Evolutionary conservation across 2,113 vertebrate genomes (phyloP).

Genomic region (Epinephelus moara): DNA sequence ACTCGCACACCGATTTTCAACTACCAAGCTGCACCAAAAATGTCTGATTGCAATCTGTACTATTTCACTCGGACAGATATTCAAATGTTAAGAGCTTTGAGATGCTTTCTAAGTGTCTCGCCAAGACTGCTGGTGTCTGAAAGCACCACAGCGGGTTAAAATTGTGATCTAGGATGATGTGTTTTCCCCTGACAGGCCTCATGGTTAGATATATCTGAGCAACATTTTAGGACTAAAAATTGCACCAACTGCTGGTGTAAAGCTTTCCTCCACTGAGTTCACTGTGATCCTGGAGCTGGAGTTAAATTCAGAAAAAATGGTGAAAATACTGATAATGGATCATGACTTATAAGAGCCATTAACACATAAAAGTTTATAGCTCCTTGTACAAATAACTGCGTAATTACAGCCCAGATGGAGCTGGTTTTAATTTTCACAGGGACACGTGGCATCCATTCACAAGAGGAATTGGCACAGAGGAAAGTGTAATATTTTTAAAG

Average conservation of each 20-base stretch:
- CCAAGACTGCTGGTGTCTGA: slow-evolving; percentile 9
- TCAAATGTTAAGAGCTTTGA: slow-evolving; percentile 17
- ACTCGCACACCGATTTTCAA: neutral
- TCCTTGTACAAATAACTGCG: slow-evolving; percentile 16
- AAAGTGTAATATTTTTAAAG: neutral
- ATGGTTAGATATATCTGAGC: slow-evolving; percentile 16
- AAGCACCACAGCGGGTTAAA: slow-evolving; percentile 14
- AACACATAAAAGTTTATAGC: slow-evolving; percentile 12
- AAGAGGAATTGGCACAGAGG: neutral
- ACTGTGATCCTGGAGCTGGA: neutral
- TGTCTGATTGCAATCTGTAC: slow-evolving; percentile 7
- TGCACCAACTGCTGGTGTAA: neutral
- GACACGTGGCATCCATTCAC: neutral
- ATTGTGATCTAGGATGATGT: slow-evolving; percentile 6
- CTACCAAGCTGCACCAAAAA: neutral
- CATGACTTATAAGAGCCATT: neutral
- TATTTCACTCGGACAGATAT: neutral
- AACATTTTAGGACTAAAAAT: slow-evolving; percentile 8
- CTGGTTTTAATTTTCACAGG: neutral
- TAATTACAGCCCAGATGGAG: slow-evolving; percentile 21
- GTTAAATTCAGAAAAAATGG: neutral
- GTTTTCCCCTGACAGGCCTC: slow-evolving; percentile 27
- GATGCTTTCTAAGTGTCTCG: slow-evolving; percentile 6
- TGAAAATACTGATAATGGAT: neutral
- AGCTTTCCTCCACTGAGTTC: neutral